Conservation (phyloP, 2,888 invertebrate species). For the Hofmannophila pseudospretella region DNA sequence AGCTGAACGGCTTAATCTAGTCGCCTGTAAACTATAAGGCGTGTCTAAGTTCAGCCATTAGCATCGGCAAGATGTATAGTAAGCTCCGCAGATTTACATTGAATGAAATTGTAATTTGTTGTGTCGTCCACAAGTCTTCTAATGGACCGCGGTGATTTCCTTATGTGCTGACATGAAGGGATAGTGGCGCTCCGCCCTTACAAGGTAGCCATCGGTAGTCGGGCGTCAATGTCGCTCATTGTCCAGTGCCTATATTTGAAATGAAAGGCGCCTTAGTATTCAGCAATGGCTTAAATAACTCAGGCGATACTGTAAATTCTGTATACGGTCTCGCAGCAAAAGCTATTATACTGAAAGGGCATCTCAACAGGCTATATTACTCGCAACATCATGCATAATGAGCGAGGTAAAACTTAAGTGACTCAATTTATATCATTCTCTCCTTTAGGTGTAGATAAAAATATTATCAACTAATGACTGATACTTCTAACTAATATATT, state of each 20-base stretch:
- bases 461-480: constrained; percentile 16
- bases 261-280: constrained; percentile 19
- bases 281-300: constrained; percentile 10
- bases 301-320: constrained; percentile 7
- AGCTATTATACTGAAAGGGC: constrained; percentile 10
- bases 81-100: constrained; percentile 60
- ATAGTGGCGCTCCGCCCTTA: constrained; percentile 39
- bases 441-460: constrained; percentile 7
- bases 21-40: constrained; percentile 55
- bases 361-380: constrained; percentile 7
- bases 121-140: constrained; percentile 31
- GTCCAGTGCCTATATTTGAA: constrained; percentile 46
- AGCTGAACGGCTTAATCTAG: constrained; percentile 53
- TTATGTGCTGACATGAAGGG: constrained; percentile 41
- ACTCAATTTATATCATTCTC: constrained; percentile 10
- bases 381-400: constrained; percentile 8
- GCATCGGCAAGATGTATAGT: constrained; percentile 39
- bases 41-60: constrained; percentile 61
- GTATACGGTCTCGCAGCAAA: constrained; percentile 4
- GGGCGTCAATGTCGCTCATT: constrained; percentile 54
- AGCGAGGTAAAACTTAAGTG: constrained; percentile 9
- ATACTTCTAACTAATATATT: constrained; percentile 15
- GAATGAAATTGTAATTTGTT: constrained; percentile 73
- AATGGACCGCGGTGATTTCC: constrained; percentile 46
- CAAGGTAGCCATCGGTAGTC: constrained; percentile 38